Base-by-base conservation (phyloP, 2,797 vertebrate species). In the Lagocephalus sceleratus region DNA sequence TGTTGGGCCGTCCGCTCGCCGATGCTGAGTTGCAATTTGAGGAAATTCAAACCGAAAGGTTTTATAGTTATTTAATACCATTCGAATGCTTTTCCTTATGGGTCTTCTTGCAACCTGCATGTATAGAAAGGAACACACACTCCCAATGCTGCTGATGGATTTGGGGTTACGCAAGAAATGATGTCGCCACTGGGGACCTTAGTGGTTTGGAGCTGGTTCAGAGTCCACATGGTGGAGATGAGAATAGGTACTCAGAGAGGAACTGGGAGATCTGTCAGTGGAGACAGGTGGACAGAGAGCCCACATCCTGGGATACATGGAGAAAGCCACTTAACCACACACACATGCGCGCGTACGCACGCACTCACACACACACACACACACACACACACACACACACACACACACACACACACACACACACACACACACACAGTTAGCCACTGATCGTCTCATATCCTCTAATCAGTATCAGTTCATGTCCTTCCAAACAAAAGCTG, bases 401-500 rank as follows among this genome's bases (percentile, higher is more conserved):
- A 70, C 77, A 82, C 57, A 55, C 16, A 35, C 21, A 15, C n/a
- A 59, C 51, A 63, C 66, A 54, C 49, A 64, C 55, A 46, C 54
- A 51, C 42, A 60, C 41, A 66, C 43, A 40, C 15, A 56, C 54
- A 22, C 39, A 26, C 32, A 35, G 32, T 35, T 82, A 68, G 80
- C 82, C 81, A 69, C 63, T 60, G 74, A 81, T 64, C 56, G 85
- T 78, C 61, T 85, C 80, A 84, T 78, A 90, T 92, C 91, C 90
- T 87, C 85, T 89, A 85, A 86, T 78, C 52, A 78, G 90, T 91
- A 91, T 92, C 88, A 84, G 81, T 89, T 86, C 81, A 77, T 76
- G 77, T 83, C 71, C 53, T 48, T 76, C 32, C 56, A 69, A 63
- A 66, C 55, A 60, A 67, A 63, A 72, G 29, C 51, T 60, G 54